phyloP scores from a whole-genome alignment of 2,888 invertebrate genomes.

The Reticulitermes lucifugus region DNA sequence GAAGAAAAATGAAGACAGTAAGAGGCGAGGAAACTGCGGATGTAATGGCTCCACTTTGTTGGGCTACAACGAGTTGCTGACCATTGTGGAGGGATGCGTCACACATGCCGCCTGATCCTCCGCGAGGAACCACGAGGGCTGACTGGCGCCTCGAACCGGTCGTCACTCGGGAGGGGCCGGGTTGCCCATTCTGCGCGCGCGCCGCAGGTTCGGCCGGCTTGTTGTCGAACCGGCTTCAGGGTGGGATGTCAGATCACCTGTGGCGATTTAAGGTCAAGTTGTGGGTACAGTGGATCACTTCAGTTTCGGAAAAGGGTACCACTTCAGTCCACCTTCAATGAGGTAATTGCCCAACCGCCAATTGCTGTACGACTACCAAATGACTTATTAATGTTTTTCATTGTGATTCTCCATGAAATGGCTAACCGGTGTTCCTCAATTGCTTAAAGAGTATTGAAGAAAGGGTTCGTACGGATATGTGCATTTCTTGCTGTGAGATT shows the following conservation, averaged over 20 bases:
- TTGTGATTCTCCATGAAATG: too few species aligned
- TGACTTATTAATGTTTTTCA: too few species aligned
- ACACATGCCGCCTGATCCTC: constrained; percentile 2
- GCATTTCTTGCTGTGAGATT: too few species aligned
- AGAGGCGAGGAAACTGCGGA: background rate
- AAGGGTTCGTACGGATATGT: too few species aligned
- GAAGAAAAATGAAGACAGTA: background rate
- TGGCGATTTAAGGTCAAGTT: constrained; percentile 11
- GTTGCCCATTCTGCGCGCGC: background rate
- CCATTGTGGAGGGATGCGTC: background rate
- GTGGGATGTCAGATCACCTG: background rate
- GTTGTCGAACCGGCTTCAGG: too few species aligned
- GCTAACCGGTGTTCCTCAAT: too few species aligned
- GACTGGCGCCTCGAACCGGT: constrained; percentile 22
- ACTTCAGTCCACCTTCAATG: background rate
- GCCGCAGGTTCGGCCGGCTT: background rate
- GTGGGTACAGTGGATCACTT: background rate
- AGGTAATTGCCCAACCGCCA: too few species aligned
- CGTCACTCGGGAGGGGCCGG: constrained; percentile 18
- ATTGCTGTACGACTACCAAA: too few species aligned
- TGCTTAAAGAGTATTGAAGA: too few species aligned
- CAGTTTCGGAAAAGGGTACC: background rate
- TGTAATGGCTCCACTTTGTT: background rate
- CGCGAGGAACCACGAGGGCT: constrained; percentile 19
- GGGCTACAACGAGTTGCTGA: background rate